A percentile compares a stretch with the other conserved stretches of the same genome.
Conservation (phyloP, 1,140 invertebrate species). For the Himalopsyche phryganea region DNA sequence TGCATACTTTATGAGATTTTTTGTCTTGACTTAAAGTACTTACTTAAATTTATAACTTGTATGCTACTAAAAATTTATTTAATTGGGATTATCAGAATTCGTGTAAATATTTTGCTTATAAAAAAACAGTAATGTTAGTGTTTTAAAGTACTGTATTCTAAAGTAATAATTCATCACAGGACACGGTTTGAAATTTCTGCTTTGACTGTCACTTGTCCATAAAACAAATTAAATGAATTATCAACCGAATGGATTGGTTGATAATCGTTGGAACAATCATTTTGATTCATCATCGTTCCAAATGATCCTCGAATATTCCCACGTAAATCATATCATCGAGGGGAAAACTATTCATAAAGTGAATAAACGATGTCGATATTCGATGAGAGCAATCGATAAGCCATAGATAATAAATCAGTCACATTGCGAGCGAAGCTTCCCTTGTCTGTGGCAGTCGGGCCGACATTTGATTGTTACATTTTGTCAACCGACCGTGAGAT, state of each 20-base stretch:
- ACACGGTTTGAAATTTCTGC: too few relatives aligned
- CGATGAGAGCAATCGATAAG: not conserved
- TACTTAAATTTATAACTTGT: too few relatives aligned
- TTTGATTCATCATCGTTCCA: not conserved
- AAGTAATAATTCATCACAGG: too few relatives aligned
- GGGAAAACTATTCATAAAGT: conserved; percentile 7
- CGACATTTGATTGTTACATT: conserved; percentile 6
- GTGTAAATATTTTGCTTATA: too few relatives aligned
- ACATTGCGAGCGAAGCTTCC: not conserved
- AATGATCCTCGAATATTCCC: not conserved
- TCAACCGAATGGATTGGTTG: not conserved
- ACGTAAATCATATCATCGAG: not conserved
- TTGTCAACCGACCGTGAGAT: conserved; percentile 8
- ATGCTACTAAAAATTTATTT: too few relatives aligned
- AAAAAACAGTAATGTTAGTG: too few relatives aligned
- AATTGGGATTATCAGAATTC: too few relatives aligned
- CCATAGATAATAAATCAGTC: not conserved
- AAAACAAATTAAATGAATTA: not conserved
- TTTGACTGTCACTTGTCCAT: too few relatives aligned
- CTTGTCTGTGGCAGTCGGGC: not conserved
- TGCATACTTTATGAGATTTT: too few relatives aligned
- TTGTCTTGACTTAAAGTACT: too few relatives aligned
- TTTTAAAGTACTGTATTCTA: too few relatives aligned
- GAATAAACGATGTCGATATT: not conserved
- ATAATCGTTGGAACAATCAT: not conserved